These are phyloP conservation scores for Rhincodon typus DNA, from an alignment of 2,797 vertebrate genomes.

Conservation along the genomic window DNA sequence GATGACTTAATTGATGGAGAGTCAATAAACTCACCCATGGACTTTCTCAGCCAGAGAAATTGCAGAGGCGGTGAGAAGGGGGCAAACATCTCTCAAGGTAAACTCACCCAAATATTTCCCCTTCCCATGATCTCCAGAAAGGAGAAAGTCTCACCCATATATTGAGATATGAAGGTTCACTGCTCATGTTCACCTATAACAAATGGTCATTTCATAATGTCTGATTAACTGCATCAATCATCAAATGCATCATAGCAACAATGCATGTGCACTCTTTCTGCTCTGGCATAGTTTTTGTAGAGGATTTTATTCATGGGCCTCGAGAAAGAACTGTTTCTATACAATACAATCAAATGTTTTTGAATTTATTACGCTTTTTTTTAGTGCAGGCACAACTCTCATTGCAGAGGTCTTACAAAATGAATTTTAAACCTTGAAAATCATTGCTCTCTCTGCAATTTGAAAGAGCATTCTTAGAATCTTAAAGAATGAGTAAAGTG, in stretches of 20 bases:
- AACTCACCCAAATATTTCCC: too few species aligned
- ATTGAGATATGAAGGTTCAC: neutral
- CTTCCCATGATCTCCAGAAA: too few species aligned
- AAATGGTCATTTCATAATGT: neutral
- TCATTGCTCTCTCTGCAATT: neutral
- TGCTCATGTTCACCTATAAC: neutral
- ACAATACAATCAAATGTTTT: neutral
- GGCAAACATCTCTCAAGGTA: too few species aligned
- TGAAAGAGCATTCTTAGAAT: neutral
- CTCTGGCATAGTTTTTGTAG: neutral
- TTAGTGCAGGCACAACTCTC: neutral
- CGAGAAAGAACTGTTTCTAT: neutral
- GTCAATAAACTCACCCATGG: too few species aligned
- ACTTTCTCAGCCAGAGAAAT: too few species aligned
- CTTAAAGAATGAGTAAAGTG: neutral
- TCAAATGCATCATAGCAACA: neutral
- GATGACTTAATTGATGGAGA: too few species aligned
- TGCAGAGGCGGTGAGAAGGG: too few species aligned
- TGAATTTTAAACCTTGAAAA: neutral
- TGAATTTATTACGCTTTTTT: neutral
- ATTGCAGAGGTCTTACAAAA: neutral
- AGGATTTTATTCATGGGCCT: neutral
- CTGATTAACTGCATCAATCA: neutral
- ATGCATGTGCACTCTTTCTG: neutral
- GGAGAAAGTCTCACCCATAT: too few species aligned